Evolutionary conservation across 2,797 vertebrate species (phyloP).

Genomic region (Alca torda): DNA sequence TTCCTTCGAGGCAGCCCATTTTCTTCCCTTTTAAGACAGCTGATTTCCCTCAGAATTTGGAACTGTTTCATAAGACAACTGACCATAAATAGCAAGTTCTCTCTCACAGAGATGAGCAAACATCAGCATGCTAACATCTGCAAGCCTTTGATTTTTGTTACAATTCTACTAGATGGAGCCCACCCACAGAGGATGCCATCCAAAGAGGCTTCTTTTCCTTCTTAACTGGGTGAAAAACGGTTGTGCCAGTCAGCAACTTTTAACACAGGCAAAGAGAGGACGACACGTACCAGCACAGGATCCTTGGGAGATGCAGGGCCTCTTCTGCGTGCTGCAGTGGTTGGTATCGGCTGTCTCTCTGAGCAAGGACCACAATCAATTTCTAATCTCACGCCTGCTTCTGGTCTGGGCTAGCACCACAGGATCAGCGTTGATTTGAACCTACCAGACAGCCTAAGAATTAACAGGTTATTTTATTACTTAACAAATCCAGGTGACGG

Average conservation of each 20-base stretch:
- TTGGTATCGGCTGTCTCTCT: rapidly evolving
- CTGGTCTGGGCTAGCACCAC: background rate
- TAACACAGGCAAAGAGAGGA: background rate
- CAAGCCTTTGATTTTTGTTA: background rate
- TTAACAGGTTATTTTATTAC: background rate
- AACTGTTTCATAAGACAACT: background rate
- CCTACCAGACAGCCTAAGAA: background rate
- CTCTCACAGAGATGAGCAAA: background rate
- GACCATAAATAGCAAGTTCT: background rate
- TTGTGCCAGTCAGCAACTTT: background rate
- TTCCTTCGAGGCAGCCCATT: background rate
- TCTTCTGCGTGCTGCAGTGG: background rate
- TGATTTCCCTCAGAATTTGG: background rate
- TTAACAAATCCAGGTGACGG: background rate
- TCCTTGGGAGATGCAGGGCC: background rate
- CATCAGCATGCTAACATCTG: background rate
- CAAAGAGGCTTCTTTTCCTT: background rate
- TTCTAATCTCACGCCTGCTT: background rate
- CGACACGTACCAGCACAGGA: rapidly evolving
- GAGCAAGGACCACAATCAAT: background rate
- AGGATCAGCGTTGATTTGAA: background rate
- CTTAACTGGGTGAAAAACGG: background rate
- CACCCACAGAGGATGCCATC: background rate
- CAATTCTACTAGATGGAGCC: background rate
- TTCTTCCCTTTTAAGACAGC: background rate